Conservation (phyloP, 2,888 invertebrate genomes). For the Blastobasis adustella region DNA sequence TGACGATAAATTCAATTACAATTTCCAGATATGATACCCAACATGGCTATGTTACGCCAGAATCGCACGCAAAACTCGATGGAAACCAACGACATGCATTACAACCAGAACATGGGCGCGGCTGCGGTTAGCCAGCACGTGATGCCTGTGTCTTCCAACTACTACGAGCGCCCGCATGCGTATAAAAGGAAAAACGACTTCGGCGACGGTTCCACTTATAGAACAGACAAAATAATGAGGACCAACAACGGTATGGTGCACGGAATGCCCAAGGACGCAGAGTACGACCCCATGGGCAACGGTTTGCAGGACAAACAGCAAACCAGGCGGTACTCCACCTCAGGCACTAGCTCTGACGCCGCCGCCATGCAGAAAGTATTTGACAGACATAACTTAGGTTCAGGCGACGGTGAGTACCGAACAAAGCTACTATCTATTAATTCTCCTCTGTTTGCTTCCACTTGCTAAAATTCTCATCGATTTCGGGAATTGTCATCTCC, state of each 20-base stretch:
- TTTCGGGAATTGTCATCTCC: conserved; percentile 23
- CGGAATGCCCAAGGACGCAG: conserved; percentile 38
- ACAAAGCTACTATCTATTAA: conserved; percentile 8
- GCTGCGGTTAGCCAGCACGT: conserved; percentile 37
- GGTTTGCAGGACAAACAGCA: conserved; percentile 41
- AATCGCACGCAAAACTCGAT: conserved; percentile 47
- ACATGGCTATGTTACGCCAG: conserved; percentile 51
- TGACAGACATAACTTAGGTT: conserved; percentile 56
- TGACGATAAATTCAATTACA: neutral
- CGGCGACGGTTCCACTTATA: conserved; percentile 49
- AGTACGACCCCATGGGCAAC: conserved; percentile 41
- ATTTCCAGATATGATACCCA: conserved; percentile 55
- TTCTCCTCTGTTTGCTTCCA: conserved; percentile 21
- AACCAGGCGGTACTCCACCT: conserved; percentile 40
- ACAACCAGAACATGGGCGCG: conserved; percentile 42
- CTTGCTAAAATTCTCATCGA: conserved; percentile 25
- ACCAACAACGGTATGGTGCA: conserved; percentile 53
- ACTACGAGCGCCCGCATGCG: conserved; percentile 50
- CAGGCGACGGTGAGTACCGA: conserved; percentile 57
- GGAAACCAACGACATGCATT: conserved; percentile 59
- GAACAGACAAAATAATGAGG: conserved; percentile 62
- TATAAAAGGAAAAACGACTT: conserved; percentile 64
- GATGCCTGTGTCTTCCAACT: conserved; percentile 48
- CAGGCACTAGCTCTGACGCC: conserved; percentile 45
- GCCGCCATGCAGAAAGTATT: conserved; percentile 47